Evolutionary conservation across 2,797 vertebrate genomes (phyloP).

Genomic region (Anguilla marmorata): DNA sequence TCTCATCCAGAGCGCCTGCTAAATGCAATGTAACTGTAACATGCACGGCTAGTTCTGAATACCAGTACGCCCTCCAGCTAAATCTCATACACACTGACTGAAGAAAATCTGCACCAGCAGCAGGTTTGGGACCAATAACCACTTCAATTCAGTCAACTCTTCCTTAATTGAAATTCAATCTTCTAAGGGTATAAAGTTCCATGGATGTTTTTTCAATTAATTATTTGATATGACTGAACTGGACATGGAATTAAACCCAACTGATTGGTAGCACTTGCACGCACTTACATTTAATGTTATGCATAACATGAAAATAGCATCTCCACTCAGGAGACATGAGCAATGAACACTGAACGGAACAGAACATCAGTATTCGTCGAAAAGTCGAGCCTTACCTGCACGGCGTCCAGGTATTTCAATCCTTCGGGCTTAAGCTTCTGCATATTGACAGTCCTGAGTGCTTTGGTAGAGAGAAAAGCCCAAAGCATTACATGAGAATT

Average conservation of each 20-base stretch:
- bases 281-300: neutral
- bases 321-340: neutral
- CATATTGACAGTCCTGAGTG: slow-evolving; percentile 82
- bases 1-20: no score
- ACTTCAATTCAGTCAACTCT: neutral
- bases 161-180: neutral
- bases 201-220: neutral
- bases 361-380: neutral
- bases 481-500: slow-evolving; percentile 9
- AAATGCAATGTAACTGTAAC: no score
- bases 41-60: neutral
- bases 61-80: neutral
- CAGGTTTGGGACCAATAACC: neutral
- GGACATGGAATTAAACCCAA: neutral
- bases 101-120: neutral
- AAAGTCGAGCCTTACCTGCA: slow-evolving; percentile 74
- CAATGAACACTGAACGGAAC: neutral
- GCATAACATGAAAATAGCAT: neutral
- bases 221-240: neutral
- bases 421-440: slow-evolving; percentile 69
- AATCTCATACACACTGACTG: neutral
- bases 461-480: slow-evolving; percentile 60
- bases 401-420: slow-evolving; percentile 68
- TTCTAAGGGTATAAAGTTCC: neutral
- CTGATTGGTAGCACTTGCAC: neutral